These are phyloP conservation scores for Eupithecia dodoneata DNA, from an alignment of 2,888 invertebrate genomes.

Conservation along the genomic window DNA sequence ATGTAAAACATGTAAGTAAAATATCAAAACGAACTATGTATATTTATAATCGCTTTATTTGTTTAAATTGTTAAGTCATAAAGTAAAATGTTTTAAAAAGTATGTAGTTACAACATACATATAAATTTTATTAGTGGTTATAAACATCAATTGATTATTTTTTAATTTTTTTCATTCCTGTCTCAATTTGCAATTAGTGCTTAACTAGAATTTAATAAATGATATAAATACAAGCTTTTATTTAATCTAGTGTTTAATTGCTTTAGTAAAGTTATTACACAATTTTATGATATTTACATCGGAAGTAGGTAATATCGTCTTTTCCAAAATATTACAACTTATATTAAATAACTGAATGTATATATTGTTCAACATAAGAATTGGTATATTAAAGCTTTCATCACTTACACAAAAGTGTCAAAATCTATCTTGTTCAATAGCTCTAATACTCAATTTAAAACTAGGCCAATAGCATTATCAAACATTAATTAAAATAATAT, in stretches of 20 bases:
- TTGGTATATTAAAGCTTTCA: slow-evolving; percentile 36
- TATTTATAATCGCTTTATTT: background rate
- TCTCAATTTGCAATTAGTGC: slow-evolving; percentile 10
- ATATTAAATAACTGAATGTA: slow-evolving; percentile 23
- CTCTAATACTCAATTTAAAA: background rate
- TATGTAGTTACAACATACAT: background rate
- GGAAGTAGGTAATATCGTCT: background rate
- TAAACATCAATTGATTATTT: background rate
- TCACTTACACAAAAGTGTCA: slow-evolving; percentile 32
- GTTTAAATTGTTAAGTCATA: slow-evolving; percentile 6
- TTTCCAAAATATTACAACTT: background rate
- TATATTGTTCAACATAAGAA: slow-evolving; percentile 17
- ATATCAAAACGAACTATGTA: background rate
- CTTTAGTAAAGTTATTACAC: background rate
- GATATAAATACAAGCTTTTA: slow-evolving; percentile 10
- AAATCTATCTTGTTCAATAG: background rate
- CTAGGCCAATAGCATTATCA: background rate
- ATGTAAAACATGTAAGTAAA: background rate
- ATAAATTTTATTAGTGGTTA: background rate
- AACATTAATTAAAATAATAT: background rate
- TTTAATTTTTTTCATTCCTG: slow-evolving; percentile 9
- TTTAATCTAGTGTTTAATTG: slow-evolving; percentile 17
- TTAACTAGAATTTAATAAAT: slow-evolving; percentile 9
- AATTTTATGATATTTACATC: background rate
- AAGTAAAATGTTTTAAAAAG: slow-evolving; percentile 1